Percentiles rank a stretch among this genome's conserved stretches.
phyloP scores from a whole-genome alignment of 2,113 vertebrate genomes.

The Boulengeromyrus knoepffleri region DNA sequence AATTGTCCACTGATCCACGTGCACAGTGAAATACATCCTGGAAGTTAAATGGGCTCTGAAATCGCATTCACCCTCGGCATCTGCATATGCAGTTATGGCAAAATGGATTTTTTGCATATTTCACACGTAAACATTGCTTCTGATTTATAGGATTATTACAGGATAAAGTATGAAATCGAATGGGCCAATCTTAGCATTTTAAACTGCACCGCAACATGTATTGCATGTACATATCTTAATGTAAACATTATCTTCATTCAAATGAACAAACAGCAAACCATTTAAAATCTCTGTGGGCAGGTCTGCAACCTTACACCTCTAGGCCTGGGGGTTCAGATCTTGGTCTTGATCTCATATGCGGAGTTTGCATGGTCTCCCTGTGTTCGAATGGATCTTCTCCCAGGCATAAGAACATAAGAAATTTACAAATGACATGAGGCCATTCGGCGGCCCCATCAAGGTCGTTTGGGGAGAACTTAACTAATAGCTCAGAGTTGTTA shows the following conservation, averaged over 20 bases:
- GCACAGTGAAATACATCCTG: not conserved
- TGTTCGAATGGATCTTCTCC: not conserved
- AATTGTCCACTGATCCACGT: not conserved
- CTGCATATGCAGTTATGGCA: not conserved
- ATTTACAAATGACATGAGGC: no score
- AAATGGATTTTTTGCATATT: not conserved
- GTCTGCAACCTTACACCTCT: not conserved
- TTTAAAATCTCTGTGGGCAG: not conserved
- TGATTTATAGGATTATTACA: not conserved
- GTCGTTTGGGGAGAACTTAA: no score
- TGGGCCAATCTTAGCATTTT: not conserved
- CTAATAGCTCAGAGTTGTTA: no score
- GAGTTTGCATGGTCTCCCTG: not conserved
- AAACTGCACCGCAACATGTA: not conserved
- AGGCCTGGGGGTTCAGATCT: not conserved
- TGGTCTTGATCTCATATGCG: not conserved
- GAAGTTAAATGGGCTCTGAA: not conserved
- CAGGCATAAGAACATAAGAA: not conserved
- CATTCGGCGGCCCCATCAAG: no score
- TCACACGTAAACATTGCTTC: not conserved
- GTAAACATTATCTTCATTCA: not conserved
- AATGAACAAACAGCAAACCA: not conserved
- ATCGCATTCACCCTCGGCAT: not conserved
- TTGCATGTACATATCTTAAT: not conserved
- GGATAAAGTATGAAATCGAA: not conserved